Evolutionary conservation across 2,797 vertebrate species (phyloP), one percentile per base, ranked within the genome.

Genomic region (Parauchenoglanis ngamensis): DNA sequence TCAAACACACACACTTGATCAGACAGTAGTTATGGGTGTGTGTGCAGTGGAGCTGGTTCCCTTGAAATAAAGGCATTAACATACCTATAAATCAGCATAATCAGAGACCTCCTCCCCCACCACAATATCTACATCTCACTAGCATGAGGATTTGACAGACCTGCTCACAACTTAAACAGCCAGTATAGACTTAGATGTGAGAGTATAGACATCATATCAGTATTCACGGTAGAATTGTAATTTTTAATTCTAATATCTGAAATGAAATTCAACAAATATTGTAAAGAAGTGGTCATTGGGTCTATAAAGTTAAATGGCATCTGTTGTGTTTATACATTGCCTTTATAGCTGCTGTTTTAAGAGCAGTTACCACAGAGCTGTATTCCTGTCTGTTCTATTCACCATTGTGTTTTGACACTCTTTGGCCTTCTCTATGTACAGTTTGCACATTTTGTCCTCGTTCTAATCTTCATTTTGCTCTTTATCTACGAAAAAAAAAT

Each of bases 1-100:
- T 83, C 80, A 75, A 85, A 76, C 88, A 73, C 86, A 84, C 65
- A 89, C 77, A 75, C 85, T 85, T 70, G 59, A 46, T n/a, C 35
- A 46, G 19, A 59, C 31, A 61, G 56, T 23, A 35, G 21, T 44
- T 8, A 11, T 52, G 25, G 2, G 23, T 31, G 79, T 28, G 56
- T 63, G 15, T 72, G 44, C 68, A 44, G 52, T 54, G 82, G n/a
- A 88, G 44, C 85, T 85, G 89, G 87, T 85, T 89, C 88, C 89
- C 82, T 84, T 85, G 72, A 80, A 90, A 90, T 90, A 70, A 87
- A 88, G 82, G 54, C 81, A 89, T 88, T 91, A 90, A 87, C 88
- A 91, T 88, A 85, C 61, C 76, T 88, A 90, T 91, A 89, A 90
- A 91, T 91, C 91, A 89, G 83, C 87, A 90, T 87, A 89, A 91